Conservation (phyloP, 1,140 invertebrate genomes). For the Pseudomyrmex concolor region DNA sequence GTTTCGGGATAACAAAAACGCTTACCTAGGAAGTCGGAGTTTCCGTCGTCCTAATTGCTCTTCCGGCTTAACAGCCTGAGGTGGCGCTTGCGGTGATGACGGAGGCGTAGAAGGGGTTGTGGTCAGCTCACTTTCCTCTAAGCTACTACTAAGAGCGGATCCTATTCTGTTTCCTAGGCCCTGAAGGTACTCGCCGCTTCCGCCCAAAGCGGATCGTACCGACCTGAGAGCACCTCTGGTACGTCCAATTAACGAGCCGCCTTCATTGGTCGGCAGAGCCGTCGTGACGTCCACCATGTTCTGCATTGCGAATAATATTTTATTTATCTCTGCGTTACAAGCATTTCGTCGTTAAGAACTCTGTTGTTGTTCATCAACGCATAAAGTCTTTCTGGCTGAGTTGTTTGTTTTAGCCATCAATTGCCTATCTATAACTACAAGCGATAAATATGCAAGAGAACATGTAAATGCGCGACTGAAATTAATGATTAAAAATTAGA, state of each 20-base stretch:
- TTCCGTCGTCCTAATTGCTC: slow-evolving; percentile 71
- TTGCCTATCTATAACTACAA: neutral
- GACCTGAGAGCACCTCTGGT: slow-evolving; percentile 82
- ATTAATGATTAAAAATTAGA: slow-evolving; percentile 21
- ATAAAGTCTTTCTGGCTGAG: too few relatives aligned
- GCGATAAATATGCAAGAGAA: neutral
- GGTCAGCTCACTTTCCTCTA: slow-evolving; percentile 81
- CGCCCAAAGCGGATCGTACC: slow-evolving; percentile 81
- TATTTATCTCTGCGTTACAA: too few relatives aligned
- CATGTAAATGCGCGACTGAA: slow-evolving; percentile 12
- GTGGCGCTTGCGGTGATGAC: slow-evolving; percentile 68
- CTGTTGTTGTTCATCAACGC: neutral
- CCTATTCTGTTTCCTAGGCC: slow-evolving; percentile 82
- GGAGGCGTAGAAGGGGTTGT: slow-evolving; percentile 78
- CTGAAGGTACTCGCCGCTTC: slow-evolving; percentile 83
- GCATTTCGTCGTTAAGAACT: too few relatives aligned
- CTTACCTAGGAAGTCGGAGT: slow-evolving; percentile 79
- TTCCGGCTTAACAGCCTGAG: slow-evolving; percentile 58
- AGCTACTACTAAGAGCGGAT: slow-evolving; percentile 82
- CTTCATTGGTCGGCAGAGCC: slow-evolving; percentile 73
- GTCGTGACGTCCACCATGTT: slow-evolving; percentile 82
- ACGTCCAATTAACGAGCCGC: slow-evolving; percentile 81
- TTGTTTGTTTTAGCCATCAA: neutral
- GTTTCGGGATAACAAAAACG: neutral
- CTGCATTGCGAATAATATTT: neutral